Percentiles rank a stretch among this genome's conserved stretches.
Evolutionary conservation across 1,140 invertebrate genomes (phyloP).

Genomic region (Macrobrachium nipponense): DNA sequence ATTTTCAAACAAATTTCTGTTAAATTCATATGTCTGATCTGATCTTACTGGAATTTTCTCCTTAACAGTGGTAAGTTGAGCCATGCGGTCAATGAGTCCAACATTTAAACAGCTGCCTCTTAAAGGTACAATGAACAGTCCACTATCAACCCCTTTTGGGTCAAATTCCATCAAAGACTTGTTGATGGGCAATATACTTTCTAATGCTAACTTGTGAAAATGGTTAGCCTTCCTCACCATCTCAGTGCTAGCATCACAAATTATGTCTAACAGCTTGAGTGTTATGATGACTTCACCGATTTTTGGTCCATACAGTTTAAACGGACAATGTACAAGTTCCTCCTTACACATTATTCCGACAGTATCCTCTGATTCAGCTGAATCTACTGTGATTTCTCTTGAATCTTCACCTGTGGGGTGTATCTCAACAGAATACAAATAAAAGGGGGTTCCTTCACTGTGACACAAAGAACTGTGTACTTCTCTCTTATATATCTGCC

Average conservation of each 20-base stretch:
- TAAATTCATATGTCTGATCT: constrained; percentile 19
- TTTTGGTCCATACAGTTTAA: constrained; percentile 57
- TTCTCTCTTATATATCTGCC: constrained; percentile 44
- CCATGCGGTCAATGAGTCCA: neutral
- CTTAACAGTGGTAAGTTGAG: neutral
- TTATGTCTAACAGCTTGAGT: constrained; percentile 20
- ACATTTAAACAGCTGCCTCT: neutral
- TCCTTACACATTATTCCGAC: constrained; percentile 38
- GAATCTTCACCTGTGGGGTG: neutral
- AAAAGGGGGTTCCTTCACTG: neutral
- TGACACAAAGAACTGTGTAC: constrained; percentile 38
- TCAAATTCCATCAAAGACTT: constrained; percentile 25
- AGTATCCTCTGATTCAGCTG: neutral
- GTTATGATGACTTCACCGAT: constrained; percentile 54
- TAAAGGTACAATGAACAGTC: constrained; percentile 38
- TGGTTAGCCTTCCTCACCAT: constrained; percentile 35
- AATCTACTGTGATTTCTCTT: constrained; percentile 21
- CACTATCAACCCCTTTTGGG: neutral
- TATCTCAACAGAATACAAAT: constrained; percentile 30
- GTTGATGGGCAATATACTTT: constrained; percentile 35
- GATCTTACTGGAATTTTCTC: neutral
- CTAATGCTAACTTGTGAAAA: constrained; percentile 56
- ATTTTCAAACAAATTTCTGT: constrained; percentile 40
- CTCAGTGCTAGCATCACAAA: neutral
- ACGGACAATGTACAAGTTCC: constrained; percentile 27